Evolutionary conservation across 2,797 vertebrate genomes (phyloP).

Genomic region (Crypturellus tataupa): DNA sequence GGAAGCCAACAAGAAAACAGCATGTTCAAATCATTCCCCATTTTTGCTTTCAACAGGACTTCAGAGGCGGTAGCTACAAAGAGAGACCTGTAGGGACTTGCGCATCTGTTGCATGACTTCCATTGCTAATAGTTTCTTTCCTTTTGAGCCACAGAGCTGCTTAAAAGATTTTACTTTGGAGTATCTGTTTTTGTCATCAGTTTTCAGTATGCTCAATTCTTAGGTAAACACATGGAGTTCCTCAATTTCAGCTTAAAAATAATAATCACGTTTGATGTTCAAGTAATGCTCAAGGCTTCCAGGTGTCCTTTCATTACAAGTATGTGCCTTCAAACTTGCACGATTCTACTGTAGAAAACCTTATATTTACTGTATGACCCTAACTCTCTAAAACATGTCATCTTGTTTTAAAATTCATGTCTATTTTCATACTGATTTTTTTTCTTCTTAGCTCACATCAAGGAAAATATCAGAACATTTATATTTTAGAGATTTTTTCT

Average conservation of each 20-base stretch:
- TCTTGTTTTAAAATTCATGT: not conserved
- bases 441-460: not conserved
- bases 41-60: not conserved
- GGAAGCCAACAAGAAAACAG: not conserved
- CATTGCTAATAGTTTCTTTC: not conserved
- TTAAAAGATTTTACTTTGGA: not conserved
- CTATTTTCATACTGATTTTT: not conserved
- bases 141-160: not conserved
- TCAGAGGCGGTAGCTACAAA: not conserved
- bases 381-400: not conserved
- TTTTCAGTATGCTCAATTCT: not conserved
- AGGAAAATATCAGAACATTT: not conserved
- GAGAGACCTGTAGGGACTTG: not conserved
- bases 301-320: not conserved
- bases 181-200: accelerated
- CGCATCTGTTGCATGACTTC: not conserved
- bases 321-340: not conserved
- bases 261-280: not conserved
- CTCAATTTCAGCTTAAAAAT: not conserved
- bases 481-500: not conserved
- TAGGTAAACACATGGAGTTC: not conserved
- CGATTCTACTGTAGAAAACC: no score
- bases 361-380: no score
- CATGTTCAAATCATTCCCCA: not conserved
- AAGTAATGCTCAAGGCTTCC: not conserved